Base-by-base conservation (phyloP, 2,113 vertebrate genomes). In the Rhinoptilus africanus region DNA sequence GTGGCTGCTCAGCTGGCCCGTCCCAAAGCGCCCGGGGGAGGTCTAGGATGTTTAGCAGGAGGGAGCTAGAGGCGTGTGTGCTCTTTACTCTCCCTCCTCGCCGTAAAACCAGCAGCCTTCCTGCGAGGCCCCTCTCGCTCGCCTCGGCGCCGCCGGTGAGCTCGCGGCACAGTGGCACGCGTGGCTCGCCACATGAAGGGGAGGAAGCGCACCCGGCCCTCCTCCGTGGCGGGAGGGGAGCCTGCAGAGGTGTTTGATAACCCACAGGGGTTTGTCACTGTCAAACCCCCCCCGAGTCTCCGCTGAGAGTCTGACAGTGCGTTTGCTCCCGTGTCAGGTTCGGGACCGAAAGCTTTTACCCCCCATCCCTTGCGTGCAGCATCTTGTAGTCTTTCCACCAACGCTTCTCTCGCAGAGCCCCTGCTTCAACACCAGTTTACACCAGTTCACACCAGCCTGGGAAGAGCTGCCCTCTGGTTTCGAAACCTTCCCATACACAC, bases 91-190 rank as follows among this genome's bases (percentile, higher is more conserved):
- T 37, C 48, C 47, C 41, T 24, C 34, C 48, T 73, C 22, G 0
- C 68, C 73, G 45, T 27, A 41, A 34, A 43, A 5, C 32, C 8
- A 3, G 3, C 37, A 35, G 47, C 87, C 57, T 63, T 14, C 62
- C 72, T n/a, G 21, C 51, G 39, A 18, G 19, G 37, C 67, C 32
- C 4, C 0, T 0, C 17, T 64, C 21, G 15, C 56, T 28, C 5
- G 2, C 3, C 34, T 22, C 39, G 4, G 59, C 0, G 0, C 69
- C 14, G 7, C 67, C 20, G 57, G 19, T 8, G 67, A 85, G n/a
- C 72, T 20, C 1, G 0, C 0, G 3, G 47, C 1, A 0, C 0
- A 0, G 51, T 6, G 8, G 50, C 84, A 10, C 63, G 7, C 3
- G 1, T 14, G 16, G 19, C 43, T 72, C 3, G 1, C 67, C 79